Evolutionary conservation across 2,797 vertebrate genomes (phyloP).

Genomic region (Rhinoraja longicauda): DNA sequence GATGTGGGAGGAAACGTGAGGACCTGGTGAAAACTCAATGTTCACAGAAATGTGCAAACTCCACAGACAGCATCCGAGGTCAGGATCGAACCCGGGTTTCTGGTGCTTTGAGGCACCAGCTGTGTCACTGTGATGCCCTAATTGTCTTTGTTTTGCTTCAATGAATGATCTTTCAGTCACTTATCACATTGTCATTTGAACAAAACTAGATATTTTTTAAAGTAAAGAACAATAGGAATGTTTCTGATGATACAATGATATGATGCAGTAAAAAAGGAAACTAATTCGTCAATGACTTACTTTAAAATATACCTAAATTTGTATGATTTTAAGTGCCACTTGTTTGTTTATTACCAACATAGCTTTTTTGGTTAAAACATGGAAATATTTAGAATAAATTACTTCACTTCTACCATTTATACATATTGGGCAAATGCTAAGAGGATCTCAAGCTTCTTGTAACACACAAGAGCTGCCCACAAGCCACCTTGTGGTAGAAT

Average conservation of each 20-base stretch:
- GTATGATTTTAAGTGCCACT: not conserved
- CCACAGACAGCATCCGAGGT: no score
- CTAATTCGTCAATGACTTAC: not conserved
- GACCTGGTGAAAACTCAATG: no score
- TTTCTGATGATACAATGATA: not conserved
- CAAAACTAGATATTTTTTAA: no score
- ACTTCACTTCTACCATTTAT: not conserved
- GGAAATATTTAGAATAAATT: not conserved
- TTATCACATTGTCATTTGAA: no score
- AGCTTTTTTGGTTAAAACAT: not conserved
- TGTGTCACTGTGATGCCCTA: no score
- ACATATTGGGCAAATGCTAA: not conserved
- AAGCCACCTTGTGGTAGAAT: not conserved
- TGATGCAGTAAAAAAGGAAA: not conserved
- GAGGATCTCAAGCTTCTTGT: not conserved
- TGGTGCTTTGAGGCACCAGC: no score
- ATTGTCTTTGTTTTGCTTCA: no score
- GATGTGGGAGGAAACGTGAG: no score
- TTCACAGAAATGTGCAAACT: no score
- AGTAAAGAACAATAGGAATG: no score
- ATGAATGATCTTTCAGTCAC: no score
- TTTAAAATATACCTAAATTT: not conserved
- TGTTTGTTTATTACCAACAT: not conserved
- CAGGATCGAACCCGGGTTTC: no score
- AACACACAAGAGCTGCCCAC: not conserved